Evolutionary conservation across 2,797 vertebrate genomes (phyloP).

Genomic region (Agapornis canus): DNA sequence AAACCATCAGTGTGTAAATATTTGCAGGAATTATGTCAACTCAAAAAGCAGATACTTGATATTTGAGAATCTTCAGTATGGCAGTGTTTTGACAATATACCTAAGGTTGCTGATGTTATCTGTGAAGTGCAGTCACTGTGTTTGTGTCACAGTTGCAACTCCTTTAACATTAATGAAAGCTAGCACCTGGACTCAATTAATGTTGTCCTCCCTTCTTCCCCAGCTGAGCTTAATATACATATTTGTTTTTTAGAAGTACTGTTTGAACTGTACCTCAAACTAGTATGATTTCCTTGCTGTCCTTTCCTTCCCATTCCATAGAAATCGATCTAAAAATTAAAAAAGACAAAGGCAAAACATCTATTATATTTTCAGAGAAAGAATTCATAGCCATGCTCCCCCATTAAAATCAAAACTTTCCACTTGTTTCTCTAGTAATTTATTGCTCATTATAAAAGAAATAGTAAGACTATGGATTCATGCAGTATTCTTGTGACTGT

Average conservation of each 20-base stretch:
- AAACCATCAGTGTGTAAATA: neutral
- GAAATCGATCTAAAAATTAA: neutral
- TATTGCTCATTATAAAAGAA: neutral
- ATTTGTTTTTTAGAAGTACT: neutral
- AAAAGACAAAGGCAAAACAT: neutral
- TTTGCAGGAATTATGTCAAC: neutral
- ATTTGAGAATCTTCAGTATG: neutral
- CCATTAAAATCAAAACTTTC: neutral
- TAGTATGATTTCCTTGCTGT: neutral
- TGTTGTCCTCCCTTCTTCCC: neutral
- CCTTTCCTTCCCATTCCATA: neutral
- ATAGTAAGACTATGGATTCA: neutral
- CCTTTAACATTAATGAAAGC: neutral
- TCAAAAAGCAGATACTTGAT: neutral
- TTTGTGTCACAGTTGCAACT: neutral
- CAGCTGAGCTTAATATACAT: neutral
- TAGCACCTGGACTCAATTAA: neutral
- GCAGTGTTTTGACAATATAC: neutral
- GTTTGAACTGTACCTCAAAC: neutral
- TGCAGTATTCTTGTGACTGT: neutral
- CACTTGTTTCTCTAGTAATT: neutral
- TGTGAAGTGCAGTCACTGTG: neutral
- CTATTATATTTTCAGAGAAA: neutral
- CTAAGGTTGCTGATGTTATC: neutral
- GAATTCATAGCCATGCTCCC: neutral